Evolutionary conservation across 2,888 invertebrate genomes (phyloP).

Genomic region (Heliconius ismenius): DNA sequence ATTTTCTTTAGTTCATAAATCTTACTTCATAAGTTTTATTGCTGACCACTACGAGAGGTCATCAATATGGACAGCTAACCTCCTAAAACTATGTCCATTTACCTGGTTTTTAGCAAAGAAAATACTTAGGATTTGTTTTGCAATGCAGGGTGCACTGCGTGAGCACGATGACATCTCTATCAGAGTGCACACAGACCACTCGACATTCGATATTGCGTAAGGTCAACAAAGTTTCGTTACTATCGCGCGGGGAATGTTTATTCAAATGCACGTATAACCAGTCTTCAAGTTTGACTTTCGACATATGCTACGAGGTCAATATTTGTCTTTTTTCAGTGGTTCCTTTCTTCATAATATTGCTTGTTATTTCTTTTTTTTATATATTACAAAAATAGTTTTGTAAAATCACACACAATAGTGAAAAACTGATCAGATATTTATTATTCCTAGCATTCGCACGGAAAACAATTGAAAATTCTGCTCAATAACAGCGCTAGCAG

Average conservation of each 20-base stretch:
- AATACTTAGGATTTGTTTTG: background rate
- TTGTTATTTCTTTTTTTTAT: constrained; percentile 23
- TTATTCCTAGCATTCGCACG: constrained; percentile 52
- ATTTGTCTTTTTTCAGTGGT: constrained; percentile 69
- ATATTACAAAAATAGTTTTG: constrained; percentile 21
- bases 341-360: constrained; percentile 59
- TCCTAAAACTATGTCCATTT: background rate
- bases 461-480: constrained; percentile 67
- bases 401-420: constrained; percentile 28
- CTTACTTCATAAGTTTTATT: background rate
- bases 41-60: background rate
- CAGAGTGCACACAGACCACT: constrained; percentile 55
- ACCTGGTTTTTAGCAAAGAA: background rate
- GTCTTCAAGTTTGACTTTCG: constrained; percentile 73
- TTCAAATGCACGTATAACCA: constrained; percentile 78
- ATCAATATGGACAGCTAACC: background rate
- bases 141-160: constrained; percentile 53
- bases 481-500: constrained; percentile 67
- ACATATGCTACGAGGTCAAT: constrained; percentile 81
- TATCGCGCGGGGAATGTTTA: constrained; percentile 75
- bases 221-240: constrained; percentile 75
- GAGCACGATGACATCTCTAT: constrained; percentile 74
- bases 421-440: constrained; percentile 42
- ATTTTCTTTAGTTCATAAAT: no score
- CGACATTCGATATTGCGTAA: constrained; percentile 72